phyloP scores from a whole-genome alignment of 2,888 invertebrate genomes.

The Caenorhabditis sinica region DNA sequence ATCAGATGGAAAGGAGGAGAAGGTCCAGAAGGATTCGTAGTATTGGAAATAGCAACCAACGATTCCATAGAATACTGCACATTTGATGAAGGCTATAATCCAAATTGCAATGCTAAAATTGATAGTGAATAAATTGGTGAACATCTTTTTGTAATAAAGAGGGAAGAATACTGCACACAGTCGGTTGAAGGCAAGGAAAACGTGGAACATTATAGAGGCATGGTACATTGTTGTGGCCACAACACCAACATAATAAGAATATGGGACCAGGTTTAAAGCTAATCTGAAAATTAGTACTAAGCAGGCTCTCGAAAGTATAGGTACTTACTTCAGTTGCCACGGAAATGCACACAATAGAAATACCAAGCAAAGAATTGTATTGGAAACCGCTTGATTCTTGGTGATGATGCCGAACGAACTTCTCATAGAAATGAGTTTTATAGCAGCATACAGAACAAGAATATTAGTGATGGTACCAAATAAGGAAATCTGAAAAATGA shows the following conservation, averaged over 20 bases:
- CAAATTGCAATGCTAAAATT: background rate
- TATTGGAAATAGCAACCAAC: slow-evolving; percentile 23
- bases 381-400: slow-evolving; percentile 22
- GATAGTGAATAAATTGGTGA: slow-evolving; percentile 2
- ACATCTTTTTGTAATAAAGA: slow-evolving; percentile 6
- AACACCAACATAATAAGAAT: slow-evolving; percentile 13
- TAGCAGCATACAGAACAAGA: slow-evolving; percentile 14
- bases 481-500: background rate
- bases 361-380: background rate
- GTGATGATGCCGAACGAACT: slow-evolving; percentile 24
- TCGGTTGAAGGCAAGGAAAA: slow-evolving; percentile 18
- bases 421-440: slow-evolving; percentile 10
- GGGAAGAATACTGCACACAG: slow-evolving; percentile 9
- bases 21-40: slow-evolving; percentile 18
- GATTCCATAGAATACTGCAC: background rate
- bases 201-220: slow-evolving; percentile 4
- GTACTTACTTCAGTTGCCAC: slow-evolving; percentile 14
- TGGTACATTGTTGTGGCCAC: slow-evolving; percentile 22
- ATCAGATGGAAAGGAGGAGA: background rate
- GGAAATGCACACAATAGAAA: slow-evolving; percentile 12
- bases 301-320: no score
- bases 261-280: background rate
- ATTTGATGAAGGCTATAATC: slow-evolving; percentile 3
- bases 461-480: background rate
- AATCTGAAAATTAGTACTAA: background rate